A percentile compares a stretch with the other conserved stretches of the same genome.
Conservation (phyloP, 2,888 invertebrate genomes). For the Drosophila formosana region DNA sequence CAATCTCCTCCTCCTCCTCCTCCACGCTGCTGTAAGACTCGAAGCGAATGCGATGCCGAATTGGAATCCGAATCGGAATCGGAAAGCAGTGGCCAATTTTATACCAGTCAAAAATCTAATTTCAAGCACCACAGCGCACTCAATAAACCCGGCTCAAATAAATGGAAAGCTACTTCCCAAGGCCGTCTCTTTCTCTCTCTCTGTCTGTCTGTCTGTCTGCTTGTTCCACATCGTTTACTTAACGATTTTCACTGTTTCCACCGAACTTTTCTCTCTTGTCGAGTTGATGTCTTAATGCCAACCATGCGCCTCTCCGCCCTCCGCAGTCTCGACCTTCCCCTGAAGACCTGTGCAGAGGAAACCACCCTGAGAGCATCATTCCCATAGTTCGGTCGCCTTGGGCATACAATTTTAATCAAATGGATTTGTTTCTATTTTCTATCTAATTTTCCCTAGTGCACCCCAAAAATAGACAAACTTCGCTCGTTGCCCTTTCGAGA, state of each 20-base stretch:
- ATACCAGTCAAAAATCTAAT: constrained; percentile 70
- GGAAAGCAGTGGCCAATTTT: constrained; percentile 40
- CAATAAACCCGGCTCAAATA: constrained; percentile 9
- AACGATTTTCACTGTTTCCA: constrained; percentile 66
- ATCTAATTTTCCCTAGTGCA: constrained; percentile 47
- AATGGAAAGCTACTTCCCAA: constrained; percentile 27
- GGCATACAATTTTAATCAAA: constrained; percentile 69
- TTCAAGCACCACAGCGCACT: constrained; percentile 75
- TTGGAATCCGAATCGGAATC: constrained; percentile 13
- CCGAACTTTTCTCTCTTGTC: constrained; percentile 32
- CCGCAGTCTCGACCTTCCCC: constrained; percentile 2
- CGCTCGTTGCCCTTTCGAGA: constrained; percentile 9
- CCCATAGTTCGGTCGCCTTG: constrained; percentile 5
- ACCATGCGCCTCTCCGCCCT: constrained; percentile 20
- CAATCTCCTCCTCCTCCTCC: too few relatives aligned
- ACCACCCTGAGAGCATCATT: constrained; percentile 6
- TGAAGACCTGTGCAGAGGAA: background rate
- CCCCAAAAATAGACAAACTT: constrained; percentile 58
- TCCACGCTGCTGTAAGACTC: constrained; percentile 48
- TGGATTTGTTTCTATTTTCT: constrained; percentile 74
- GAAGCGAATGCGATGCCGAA: constrained; percentile 52
- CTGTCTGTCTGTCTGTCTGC: background rate
- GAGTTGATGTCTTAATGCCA: constrained; percentile 73
- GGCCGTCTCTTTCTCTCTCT: constrained; percentile 19
- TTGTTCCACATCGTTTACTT: constrained; percentile 72